Percentiles rank a stretch among this genome's conserved stretches.
Evolutionary conservation across 2,888 invertebrate genomes (phyloP).

Genomic region (Tanypteryx hageni): DNA sequence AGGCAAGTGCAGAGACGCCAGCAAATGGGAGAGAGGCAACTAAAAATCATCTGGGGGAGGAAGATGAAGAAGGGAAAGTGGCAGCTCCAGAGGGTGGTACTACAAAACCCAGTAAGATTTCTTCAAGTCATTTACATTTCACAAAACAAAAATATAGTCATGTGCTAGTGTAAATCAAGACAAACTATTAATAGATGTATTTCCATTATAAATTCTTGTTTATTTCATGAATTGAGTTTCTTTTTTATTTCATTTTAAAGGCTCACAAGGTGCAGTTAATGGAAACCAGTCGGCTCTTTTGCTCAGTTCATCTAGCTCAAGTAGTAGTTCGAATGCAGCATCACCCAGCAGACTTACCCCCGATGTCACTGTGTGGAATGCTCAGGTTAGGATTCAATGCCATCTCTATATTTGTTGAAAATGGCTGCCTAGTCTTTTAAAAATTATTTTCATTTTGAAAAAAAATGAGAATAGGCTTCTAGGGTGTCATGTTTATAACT

Average conservation of each 20-base stretch:
- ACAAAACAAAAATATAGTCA: background rate
- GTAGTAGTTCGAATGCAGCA: slow-evolving; percentile 72
- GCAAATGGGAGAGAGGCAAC: slow-evolving; percentile 51
- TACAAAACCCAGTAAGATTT: slow-evolving; percentile 14
- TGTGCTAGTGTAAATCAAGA: background rate
- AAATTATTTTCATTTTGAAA: no score
- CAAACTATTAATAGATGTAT: no score
- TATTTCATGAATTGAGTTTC: slow-evolving; percentile 69
- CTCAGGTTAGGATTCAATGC: slow-evolving; percentile 66
- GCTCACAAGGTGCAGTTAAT: slow-evolving; percentile 71
- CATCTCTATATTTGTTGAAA: background rate
- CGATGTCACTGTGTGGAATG: slow-evolving; percentile 69
- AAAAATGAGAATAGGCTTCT: no score
- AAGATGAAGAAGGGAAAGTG: slow-evolving; percentile 55
- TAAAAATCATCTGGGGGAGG: slow-evolving; percentile 65
- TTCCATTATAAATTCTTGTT: slow-evolving; percentile 72
- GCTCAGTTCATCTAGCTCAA: slow-evolving; percentile 73
- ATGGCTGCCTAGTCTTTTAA: no score
- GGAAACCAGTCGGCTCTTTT: slow-evolving; percentile 71
- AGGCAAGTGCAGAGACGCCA: slow-evolving; percentile 38
- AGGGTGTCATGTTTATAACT: no score
- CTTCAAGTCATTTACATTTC: background rate
- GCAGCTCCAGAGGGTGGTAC: background rate
- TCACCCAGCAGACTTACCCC: slow-evolving; percentile 72
- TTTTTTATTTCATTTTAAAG: slow-evolving; percentile 71